These are phyloP conservation scores for Paraescarpia echinospica DNA, from an alignment of 1,140 invertebrate genomes.

Conservation along the genomic window DNA sequence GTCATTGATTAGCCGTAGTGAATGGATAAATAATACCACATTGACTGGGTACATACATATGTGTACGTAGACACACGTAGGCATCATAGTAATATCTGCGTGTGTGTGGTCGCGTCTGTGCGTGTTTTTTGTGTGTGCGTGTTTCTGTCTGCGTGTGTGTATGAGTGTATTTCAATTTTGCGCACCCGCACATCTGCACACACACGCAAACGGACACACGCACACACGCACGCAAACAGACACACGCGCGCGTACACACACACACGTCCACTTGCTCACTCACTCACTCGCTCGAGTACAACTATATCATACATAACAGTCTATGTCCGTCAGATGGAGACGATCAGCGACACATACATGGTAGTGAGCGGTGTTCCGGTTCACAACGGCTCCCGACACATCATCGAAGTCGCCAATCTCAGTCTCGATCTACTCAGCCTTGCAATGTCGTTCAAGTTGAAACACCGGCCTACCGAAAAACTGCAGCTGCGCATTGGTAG, in stretches of 20 bases:
- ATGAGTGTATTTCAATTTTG: no score
- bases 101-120: not conserved
- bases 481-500: slow-evolving; percentile 87
- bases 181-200: no score
- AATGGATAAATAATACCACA: no score
- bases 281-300: not conserved
- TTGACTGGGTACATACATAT: not conserved
- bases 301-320: no score
- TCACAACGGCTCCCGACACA: slow-evolving; percentile 72
- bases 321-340: slow-evolving; percentile 69
- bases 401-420: slow-evolving; percentile 83
- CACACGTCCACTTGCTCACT: not conserved
- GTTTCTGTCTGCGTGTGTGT: no score
- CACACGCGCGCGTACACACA: no score
- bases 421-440: slow-evolving; percentile 81
- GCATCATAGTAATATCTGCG: not conserved
- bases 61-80: not conserved
- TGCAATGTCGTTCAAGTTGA: slow-evolving; percentile 81
- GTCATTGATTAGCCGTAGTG: no score
- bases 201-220: not conserved
- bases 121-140: not conserved
- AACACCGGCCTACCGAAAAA: slow-evolving; percentile 79
- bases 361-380: slow-evolving; percentile 56
- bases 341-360: slow-evolving; percentile 57
- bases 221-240: not conserved